Base-by-base conservation (phyloP, 2,797 vertebrate species). In the Peromyscus attwateri region DNA sequence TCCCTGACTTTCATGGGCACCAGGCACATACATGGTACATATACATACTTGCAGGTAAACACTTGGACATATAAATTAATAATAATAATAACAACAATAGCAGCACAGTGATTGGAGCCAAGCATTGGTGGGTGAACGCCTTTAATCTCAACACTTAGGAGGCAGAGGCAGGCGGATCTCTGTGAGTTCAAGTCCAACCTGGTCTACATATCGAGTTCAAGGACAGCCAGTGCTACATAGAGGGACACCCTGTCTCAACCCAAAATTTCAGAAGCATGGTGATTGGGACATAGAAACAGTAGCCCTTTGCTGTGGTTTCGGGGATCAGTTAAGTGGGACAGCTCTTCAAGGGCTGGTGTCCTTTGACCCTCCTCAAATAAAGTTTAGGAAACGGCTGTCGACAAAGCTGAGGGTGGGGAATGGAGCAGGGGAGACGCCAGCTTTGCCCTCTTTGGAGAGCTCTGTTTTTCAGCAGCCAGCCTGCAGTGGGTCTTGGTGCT, bases 401-500 rank as follows among this genome's bases (percentile, higher is more conserved):
- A 7, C 37, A 1, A 37, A 75, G 60, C 43, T 34, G 46, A 64
- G 9, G 13, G 11, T 62, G 3, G 62, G 62, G 37, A 40, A 23
- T 9, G 27, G 43, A 87, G 62, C 25, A 23, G 31, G 11, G 62
- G 11, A 92, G 68, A 82, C 31, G 27, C 66, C 11, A 1, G 55
- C 29, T 75, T 73, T 37, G 13, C 34, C 17, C 66, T 66, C 57
- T 93, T 13, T 49, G 64, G 75, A 89, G 64, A 71, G 37, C 75
- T 87, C 79, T 92, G 0, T 93, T 92, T 96, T 96, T 96, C 60
- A 84, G 70, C 60, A 34, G 29, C 64, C 19, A 2, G 46, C 60
- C 49, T 77, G 52, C 64, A 10, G 3, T 46, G 43, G 43, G 43
- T 60, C 77, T 80, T 60, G 29, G 27, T 87, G 57, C 75, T 25